Evolutionary conservation across 2,888 invertebrate genomes (phyloP), one percentile per base, ranked within the genome.

Genomic region (Xestia sexstrigata): DNA sequence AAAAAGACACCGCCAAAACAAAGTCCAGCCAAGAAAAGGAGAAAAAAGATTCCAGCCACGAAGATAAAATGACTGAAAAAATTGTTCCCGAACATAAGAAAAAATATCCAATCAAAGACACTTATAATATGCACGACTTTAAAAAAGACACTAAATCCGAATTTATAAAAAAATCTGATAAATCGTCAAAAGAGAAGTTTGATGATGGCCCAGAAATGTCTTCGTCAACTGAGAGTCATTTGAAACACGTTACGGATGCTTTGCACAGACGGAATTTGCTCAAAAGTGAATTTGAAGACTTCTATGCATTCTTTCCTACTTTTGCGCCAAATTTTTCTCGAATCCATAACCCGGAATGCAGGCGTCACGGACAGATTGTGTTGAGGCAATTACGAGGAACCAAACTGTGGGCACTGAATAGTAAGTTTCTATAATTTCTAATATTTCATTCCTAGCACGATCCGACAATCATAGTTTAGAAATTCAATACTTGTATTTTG

Each of bases 351-450:
- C 95, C 97, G 70, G 97, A 97, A 92, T 98, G 98, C 95, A 97
- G 97, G 86, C 97, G 97, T 90, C 98, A 98, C 86, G 97, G 98
- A 77, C 97, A 97, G 93, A 97, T 98, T 89, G 97, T 98, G 87
- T 94, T 98, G 86, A 96, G 97, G 83, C 98, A 98, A 93, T 93
- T 98, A 89, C 97, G 97, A 49, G 97, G 97, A 74, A 97, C 97
- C 81, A 98, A 98, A 93, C 90, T 98, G 86, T 98, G 98, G 98
- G 98, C 98, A 77, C 93, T 98, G 87, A 98, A 98, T 94, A 98
- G 98, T 98, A 96, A 97, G 97, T 97, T 88, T 81, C 72, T 78
- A 85, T 83, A 76, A 71, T 69, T 74, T 80, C 70, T 76, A 66
- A 76, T 75, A 75, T 82, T 86, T 82, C 35, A 78, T 70, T 78